Evolutionary conservation across 2,113 vertebrate species (phyloP).

Genomic region (Oophaga pumilio): DNA sequence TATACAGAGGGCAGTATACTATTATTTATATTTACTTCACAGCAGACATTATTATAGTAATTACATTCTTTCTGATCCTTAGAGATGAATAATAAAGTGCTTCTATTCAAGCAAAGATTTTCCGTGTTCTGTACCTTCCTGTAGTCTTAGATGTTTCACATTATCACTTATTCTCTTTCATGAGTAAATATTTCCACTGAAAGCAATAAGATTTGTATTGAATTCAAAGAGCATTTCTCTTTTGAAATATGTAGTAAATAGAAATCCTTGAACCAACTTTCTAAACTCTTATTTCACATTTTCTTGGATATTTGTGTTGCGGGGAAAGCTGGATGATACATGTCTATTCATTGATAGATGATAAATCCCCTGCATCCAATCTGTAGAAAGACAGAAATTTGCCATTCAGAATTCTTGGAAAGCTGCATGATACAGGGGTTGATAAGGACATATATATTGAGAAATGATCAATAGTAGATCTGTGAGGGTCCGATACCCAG

Average conservation of each 20-base stretch:
- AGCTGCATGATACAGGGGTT: not conserved
- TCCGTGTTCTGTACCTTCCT: not conserved
- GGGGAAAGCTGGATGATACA: not conserved
- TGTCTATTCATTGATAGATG: not conserved
- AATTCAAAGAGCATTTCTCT: not conserved
- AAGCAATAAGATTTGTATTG: not conserved
- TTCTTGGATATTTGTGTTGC: not conserved
- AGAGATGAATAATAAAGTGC: not conserved
- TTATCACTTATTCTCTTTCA: not conserved
- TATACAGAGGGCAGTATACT: not conserved
- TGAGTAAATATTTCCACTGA: not conserved
- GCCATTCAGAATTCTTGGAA: not conserved
- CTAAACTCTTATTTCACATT: not conserved
- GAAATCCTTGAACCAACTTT: not conserved
- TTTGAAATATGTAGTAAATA: not conserved
- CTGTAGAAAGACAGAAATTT: not conserved
- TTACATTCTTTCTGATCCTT: not conserved
- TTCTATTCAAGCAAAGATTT: not conserved
- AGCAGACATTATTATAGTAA: not conserved
- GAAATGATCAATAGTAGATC: no score
- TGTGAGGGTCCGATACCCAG: no score
- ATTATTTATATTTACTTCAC: not conserved
- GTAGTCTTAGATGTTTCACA: not conserved
- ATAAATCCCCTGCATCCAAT: not conserved
- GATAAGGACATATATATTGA: no score